These are phyloP conservation scores for Arbacia lixula DNA, from an alignment of 53 echinoderm and acorn worm species.

Conservation along the genomic window DNA sequence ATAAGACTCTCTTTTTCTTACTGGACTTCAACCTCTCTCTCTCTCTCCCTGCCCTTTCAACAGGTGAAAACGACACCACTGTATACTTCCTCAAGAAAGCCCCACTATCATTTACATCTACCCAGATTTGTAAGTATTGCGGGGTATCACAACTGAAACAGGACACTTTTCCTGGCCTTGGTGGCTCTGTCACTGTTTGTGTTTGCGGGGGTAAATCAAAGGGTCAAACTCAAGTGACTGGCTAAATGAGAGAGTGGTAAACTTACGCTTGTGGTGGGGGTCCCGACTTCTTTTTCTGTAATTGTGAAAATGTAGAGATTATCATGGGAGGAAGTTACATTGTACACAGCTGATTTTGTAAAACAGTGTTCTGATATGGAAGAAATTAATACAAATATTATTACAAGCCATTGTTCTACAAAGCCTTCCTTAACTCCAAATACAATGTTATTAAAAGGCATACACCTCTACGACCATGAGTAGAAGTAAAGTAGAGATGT, in stretches of 20 bases:
- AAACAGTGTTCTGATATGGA: too few species aligned
- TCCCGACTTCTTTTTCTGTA: too few species aligned
- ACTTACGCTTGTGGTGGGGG: too few species aligned
- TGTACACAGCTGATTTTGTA: too few species aligned
- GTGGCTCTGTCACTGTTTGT: conserved; percentile 28
- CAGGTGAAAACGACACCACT: conserved; percentile 93
- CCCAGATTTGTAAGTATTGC: conserved; percentile 77
- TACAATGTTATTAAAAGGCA: too few species aligned
- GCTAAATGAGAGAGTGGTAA: conserved; percentile 2
- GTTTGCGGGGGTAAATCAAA: conserved; percentile 25
- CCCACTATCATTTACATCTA: conserved; percentile 80
- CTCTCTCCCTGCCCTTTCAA: conserved; percentile 28
- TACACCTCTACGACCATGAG: too few species aligned
- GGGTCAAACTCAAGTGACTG: conserved; percentile 31
- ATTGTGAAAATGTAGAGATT: too few species aligned
- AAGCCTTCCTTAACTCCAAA: too few species aligned
- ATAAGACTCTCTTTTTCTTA: not conserved
- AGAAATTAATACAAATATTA: too few species aligned
- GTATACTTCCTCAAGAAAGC: conserved; percentile 86
- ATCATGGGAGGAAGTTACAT: too few species aligned
- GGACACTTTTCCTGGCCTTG: not conserved
- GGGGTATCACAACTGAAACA: conserved; percentile 10
- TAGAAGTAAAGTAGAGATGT: too few species aligned
- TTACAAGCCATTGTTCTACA: too few species aligned
- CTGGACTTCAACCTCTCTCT: not conserved